These are phyloP conservation scores for Acridotheres tristis DNA, from an alignment of 2,797 vertebrate genomes.

Conservation along the genomic window DNA sequence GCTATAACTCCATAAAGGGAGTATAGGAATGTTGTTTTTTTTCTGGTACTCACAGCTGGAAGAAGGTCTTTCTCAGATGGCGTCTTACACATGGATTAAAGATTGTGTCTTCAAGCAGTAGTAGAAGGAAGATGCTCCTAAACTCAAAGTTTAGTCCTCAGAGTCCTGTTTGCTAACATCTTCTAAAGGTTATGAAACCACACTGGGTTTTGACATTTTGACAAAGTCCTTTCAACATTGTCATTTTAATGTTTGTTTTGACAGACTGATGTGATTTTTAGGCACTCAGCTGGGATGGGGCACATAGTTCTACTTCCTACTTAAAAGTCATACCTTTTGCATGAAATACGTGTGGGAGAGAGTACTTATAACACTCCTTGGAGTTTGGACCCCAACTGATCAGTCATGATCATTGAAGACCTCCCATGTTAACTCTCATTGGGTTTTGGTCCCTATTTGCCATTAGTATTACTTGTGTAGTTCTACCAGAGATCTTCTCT, in stretches of 20 bases:
- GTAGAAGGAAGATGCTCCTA: not conserved
- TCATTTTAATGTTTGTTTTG: not conserved
- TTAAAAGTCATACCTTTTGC: not conserved
- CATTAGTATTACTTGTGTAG: not conserved
- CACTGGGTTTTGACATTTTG: not conserved
- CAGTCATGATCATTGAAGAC: not conserved
- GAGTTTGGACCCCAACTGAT: not conserved
- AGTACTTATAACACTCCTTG: not conserved
- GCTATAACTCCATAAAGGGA: not conserved
- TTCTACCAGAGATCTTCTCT: not conserved
- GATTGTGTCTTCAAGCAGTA: not conserved
- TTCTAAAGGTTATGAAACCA: not conserved
- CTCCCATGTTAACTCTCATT: not conserved
- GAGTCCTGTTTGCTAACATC: not conserved
- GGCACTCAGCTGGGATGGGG: not conserved
- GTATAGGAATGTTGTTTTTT: not conserved
- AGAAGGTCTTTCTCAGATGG: not conserved
- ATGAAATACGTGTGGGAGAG: not conserved
- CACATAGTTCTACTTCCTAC: not conserved
- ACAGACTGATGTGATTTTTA: not conserved
- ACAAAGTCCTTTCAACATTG: not conserved
- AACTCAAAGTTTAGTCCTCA: not conserved
- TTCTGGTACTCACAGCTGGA: not conserved
- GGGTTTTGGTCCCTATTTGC: not conserved
- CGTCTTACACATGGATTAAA: not conserved